A percentile compares a stretch with the other conserved stretches of the same genome.
These are phyloP conservation scores for Nansenia antarctica DNA, from an alignment of 2,113 vertebrate species.

Conservation along the genomic window DNA sequence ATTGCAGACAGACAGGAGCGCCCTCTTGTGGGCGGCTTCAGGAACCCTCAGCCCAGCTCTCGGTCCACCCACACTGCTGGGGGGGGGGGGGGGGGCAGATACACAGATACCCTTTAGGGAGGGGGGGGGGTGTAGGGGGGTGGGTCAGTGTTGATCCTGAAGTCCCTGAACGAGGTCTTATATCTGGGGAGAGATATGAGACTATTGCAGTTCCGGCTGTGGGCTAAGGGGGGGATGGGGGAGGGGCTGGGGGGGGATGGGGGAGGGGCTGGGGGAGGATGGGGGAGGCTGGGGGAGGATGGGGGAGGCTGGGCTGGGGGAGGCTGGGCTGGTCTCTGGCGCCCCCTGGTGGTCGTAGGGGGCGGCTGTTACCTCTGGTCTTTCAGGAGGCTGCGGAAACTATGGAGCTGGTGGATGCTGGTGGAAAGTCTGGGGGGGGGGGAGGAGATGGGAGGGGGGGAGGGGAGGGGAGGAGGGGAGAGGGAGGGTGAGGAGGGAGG, in stretches of 20 bases:
- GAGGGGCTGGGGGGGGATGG: too few species aligned
- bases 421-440: conserved; percentile 85
- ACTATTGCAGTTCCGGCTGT: conserved; percentile 60
- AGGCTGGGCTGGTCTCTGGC: too few species aligned
- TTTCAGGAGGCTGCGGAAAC: conserved; percentile 86
- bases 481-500: too few species aligned
- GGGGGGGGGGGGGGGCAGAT: not conserved
- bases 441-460: not conserved
- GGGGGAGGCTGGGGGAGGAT: too few species aligned
- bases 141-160: conserved; percentile 41
- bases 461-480: too few species aligned
- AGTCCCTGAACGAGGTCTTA: conserved; percentile 69
- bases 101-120: not conserved
- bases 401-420: conserved; percentile 90
- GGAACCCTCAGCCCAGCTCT: too few species aligned
- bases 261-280: too few species aligned
- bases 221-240: too few species aligned
- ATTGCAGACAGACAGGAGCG: too few species aligned
- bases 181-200: conserved; percentile 59
- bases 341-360: conserved; percentile 39
- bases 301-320: too few species aligned
- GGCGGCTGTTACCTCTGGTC: conserved; percentile 84
- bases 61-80: too few species aligned
- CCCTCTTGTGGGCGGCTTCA: not conserved
- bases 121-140: not conserved